A percentile compares a stretch with the other conserved stretches of the same genome.
Evolutionary conservation across 92 coral and sea anemone species (phyloP).

Genomic region (Siderastrea siderea): DNA sequence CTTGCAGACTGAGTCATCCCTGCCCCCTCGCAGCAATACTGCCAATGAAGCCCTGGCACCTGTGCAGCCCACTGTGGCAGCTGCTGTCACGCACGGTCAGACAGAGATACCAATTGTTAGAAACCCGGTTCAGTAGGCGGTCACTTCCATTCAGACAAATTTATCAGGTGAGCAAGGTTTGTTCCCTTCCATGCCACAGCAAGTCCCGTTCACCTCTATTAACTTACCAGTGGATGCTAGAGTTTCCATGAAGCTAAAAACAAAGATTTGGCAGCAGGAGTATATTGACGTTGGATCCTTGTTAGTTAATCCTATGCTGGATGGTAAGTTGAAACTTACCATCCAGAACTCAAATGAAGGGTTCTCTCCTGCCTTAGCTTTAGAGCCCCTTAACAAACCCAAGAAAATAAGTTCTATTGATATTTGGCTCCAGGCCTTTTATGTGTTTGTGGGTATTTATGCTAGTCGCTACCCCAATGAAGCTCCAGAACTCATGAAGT

Average conservation of each 20-base stretch:
- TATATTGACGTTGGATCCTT: not conserved
- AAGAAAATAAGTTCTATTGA: conserved; percentile 40
- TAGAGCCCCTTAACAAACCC: conserved; percentile 37
- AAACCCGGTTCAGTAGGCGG: not conserved
- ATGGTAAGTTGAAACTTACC: conserved; percentile 2
- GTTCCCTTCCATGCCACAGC: not conserved
- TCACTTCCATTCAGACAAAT: not conserved
- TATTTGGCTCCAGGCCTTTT: conserved; percentile 66
- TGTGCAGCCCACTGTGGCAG: not conserved
- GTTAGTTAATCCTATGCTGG: not conserved
- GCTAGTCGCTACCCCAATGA: conserved; percentile 34
- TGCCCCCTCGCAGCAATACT: not conserved
- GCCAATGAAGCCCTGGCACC: not conserved
- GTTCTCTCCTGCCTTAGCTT: conserved; percentile 10
- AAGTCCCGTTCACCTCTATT: not conserved
- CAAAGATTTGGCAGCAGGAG: not conserved
- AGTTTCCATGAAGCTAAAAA: conserved; percentile 24
- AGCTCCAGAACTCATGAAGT: conserved; percentile 59
- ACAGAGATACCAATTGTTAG: not conserved
- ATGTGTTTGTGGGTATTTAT: conserved; percentile 44
- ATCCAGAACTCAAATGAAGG: too few relatives aligned
- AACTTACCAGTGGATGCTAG: conserved; percentile 55
- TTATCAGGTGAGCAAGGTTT: conserved; percentile 9
- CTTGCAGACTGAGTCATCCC: not conserved
- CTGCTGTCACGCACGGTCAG: not conserved